Conservation (phyloP, 2,797 vertebrate genomes). For the Coluber constrictor region DNA sequence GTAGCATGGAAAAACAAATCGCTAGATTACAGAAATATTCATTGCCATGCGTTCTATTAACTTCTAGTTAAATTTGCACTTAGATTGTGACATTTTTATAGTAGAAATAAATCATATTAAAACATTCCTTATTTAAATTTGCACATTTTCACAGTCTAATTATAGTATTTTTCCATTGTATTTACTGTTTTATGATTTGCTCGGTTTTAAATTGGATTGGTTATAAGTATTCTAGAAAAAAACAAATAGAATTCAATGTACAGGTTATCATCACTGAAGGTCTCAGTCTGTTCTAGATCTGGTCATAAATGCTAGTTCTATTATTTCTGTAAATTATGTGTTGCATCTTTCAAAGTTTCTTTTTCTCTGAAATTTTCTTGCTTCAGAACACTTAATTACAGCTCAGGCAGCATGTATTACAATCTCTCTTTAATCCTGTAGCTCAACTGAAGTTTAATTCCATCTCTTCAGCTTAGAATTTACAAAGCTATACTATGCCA, state of each 20-base stretch:
- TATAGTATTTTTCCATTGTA: slow-evolving; percentile 41
- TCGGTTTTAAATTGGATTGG: slow-evolving; percentile 35
- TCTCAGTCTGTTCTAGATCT: slow-evolving; percentile 48
- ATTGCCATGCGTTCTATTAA: slow-evolving; percentile 25
- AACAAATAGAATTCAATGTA: slow-evolving; percentile 15
- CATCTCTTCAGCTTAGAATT: slow-evolving; percentile 44
- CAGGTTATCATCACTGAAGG: slow-evolving; percentile 33
- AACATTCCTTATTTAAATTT: slow-evolving; percentile 70
- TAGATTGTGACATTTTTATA: slow-evolving; percentile 48
- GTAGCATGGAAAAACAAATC: slow-evolving; percentile 3
- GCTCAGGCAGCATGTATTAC: slow-evolving; percentile 36
- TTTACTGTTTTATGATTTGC: slow-evolving; percentile 44
- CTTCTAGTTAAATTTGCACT: slow-evolving; percentile 43
- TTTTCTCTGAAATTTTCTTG: slow-evolving; percentile 45
- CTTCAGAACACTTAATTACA: slow-evolving; percentile 55
- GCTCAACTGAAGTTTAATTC: slow-evolving; percentile 42
- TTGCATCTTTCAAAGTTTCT: slow-evolving; percentile 21
- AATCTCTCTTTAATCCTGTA: slow-evolving; percentile 52
- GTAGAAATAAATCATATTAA: slow-evolving; percentile 51
- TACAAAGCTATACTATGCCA: slow-evolving; percentile 28
- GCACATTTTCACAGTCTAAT: slow-evolving; percentile 57
- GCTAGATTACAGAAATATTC: slow-evolving; percentile 20
- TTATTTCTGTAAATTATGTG: slow-evolving; percentile 22
- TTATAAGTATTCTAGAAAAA: slow-evolving; percentile 45
- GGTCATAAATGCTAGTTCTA: slow-evolving; percentile 21